Evolutionary conservation across 2,797 vertebrate species (phyloP), one percentile per base, ranked within the genome.

Genomic region (Odontamblyopus lacepedii): DNA sequence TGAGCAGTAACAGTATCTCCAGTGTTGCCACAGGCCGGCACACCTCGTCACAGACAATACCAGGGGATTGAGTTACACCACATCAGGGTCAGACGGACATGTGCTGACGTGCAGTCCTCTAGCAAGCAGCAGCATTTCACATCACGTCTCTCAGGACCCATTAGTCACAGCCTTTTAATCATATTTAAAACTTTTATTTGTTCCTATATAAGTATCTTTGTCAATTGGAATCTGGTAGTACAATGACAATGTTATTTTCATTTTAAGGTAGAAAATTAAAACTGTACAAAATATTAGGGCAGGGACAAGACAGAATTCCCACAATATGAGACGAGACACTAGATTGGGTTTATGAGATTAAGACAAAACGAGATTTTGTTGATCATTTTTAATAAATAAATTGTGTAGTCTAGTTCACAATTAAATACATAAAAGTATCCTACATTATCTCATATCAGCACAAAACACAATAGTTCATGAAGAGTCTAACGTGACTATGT

Each of bases 41-140:
- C 85, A 5, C 87, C 87, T 84, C 50, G 11, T 71, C 72, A 61
- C 66, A 76, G 71, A 91, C 86, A 87, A 86, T 83, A 70, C 73
- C 67, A 66, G 50, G 3, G 44, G 82, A 80, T 88, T 61, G 38
- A n/a, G 44, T 90, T 81, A 71, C 88, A 75, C 63, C 68, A 74
- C 60, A 73, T 70, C 71, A 69, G 70, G 83, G 71, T 72, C 82
- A 72, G 63, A 73, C 82, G 71, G 63, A 74, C 76, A 1, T 82
- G 76, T 63, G 69, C 72, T 61, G 73, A 70, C 77, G 48, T 77
- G 79, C 66, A 64, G 5, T 30, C 5, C 57, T 30, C 5, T 60
- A 16, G 26, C 57, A 30, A 53, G 5, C 63, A 30, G 41, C 51
- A 55, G 63, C 63, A 48, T 13, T 50, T 66, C 11, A 66, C 26